Evolutionary conservation across 2,797 vertebrate species (phyloP), one percentile per base, ranked within the genome.

Genomic region (Poeciliopsis paucimaculata): DNA sequence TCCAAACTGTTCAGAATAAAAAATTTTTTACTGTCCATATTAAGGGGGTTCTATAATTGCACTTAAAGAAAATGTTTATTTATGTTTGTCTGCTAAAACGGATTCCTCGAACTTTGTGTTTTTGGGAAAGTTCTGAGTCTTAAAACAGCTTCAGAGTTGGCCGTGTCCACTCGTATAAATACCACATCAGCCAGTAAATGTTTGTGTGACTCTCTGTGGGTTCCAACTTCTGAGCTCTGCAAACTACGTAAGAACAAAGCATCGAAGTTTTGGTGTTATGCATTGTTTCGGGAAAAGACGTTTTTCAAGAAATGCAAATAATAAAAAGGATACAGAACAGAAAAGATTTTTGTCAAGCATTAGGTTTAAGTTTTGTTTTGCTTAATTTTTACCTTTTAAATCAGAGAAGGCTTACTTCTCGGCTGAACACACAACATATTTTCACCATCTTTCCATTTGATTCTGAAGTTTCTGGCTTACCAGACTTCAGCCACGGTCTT

Each of bases 361-460:
- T 34, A 8, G 60, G 13, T 60, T 60, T 7, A 60, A 60, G 57
- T 28, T 31, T 57, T 57, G 2, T 55, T 57, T 31, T 15, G 13
- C 10, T 60, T 31, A 6, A 60, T 15, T 31, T 60, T 20, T 13
- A n/a, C 41, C 15, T 16, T 41, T 47, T 72, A 84, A 76, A 31
- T 76, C 68, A 70, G 51, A 81, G 34, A 39, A 88, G 57, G 83
- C 57, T 51, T 78, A 76, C 68, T 78, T 41, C 72, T 55, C 72
- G 41, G 53, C 18, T 78, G 16, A 68, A 45, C 43, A 20, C 49
- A 47, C 20, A 12, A 23, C 76, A 11, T 68, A 55, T 43, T 28
- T 75, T 51, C 60, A 20, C 60, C 46, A 79, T 74, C 68, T 60
- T 79, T 84, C 62, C 55, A 76, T 66, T 49, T 80, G 77, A 84